phyloP scores from a whole-genome alignment of 2,888 invertebrate genomes.

The Blastobasis adustella region DNA sequence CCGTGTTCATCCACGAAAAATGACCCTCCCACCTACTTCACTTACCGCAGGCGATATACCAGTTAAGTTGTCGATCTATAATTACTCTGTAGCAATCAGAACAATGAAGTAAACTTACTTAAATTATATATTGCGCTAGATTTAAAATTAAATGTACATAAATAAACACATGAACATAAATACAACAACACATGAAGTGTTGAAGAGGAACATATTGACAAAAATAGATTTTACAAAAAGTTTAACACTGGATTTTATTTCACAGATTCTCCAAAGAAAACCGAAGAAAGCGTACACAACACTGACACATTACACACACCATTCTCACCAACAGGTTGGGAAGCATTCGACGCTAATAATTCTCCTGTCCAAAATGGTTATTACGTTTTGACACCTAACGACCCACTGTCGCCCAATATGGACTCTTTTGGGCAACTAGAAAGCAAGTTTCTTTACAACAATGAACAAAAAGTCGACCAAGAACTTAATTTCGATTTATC shows the following conservation, averaged over 20 bases:
- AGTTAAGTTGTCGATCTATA: no score
- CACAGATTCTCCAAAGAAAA: constrained; percentile 47
- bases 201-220: no score
- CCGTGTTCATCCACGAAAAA: no score
- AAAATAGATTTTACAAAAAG: no score
- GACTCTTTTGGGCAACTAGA: constrained; percentile 37
- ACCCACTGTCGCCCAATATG: constrained; percentile 43
- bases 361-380: constrained; percentile 47
- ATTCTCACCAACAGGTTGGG: constrained; percentile 63
- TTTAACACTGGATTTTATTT: constrained; percentile 8
- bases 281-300: constrained; percentile 55
- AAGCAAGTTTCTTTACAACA: constrained; percentile 26
- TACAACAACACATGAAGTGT: no score
- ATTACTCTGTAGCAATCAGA: no score
- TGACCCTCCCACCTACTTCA: no score
- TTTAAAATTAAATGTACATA: neutral
- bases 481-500: constrained; percentile 43
- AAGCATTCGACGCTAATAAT: constrained; percentile 49
- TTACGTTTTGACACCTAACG: constrained; percentile 39
- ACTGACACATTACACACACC: constrained; percentile 61
- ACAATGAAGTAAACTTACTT: neutral
- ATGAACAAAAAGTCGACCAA: constrained; percentile 12
- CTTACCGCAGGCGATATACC: no score
- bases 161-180: neutral
- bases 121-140: neutral